Evolutionary conservation across 2,888 invertebrate genomes (phyloP).

Genomic region (Chymomyza procnemis): DNA sequence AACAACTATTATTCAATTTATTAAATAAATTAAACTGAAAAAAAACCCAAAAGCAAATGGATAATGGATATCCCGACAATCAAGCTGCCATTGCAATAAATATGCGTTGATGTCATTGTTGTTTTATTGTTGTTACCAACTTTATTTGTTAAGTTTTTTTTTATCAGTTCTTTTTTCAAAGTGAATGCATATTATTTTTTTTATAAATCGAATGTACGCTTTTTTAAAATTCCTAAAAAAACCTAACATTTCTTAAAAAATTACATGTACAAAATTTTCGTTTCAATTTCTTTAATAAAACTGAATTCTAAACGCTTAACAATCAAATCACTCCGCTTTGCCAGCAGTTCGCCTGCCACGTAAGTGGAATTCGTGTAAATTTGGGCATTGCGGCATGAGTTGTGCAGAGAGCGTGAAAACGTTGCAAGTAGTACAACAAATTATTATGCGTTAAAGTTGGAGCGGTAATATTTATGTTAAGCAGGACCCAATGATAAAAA

Average conservation of each 20-base stretch:
- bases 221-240: neutral
- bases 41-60: too few species aligned
- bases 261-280: neutral
- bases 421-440: conserved; percentile 22
- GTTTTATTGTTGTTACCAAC: conserved; percentile 73
- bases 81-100: neutral
- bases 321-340: conserved; percentile 20
- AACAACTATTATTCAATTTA: too few species aligned
- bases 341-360: conserved; percentile 27
- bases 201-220: conserved; percentile 22
- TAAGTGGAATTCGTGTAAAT: conserved; percentile 18
- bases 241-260: neutral
- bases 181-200: conserved; percentile 55
- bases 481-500: conserved; percentile 47
- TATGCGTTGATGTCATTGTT: conserved; percentile 5
- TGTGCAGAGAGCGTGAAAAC: conserved; percentile 25
- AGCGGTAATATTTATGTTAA: neutral
- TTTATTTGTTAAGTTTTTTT: conserved; percentile 69
- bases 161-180: conserved; percentile 75
- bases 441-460: conserved; percentile 32
- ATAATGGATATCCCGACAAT: too few species aligned
- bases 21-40: too few species aligned
- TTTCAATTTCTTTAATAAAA: conserved; percentile 53
- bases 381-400: conserved; percentile 3
- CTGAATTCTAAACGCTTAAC: conserved; percentile 50